Percentiles rank a stretch among this genome's conserved stretches.
These are phyloP conservation scores for Tursiops truncatus DNA, from an alignment of 2,113 vertebrate species.

Conservation along the genomic window DNA sequence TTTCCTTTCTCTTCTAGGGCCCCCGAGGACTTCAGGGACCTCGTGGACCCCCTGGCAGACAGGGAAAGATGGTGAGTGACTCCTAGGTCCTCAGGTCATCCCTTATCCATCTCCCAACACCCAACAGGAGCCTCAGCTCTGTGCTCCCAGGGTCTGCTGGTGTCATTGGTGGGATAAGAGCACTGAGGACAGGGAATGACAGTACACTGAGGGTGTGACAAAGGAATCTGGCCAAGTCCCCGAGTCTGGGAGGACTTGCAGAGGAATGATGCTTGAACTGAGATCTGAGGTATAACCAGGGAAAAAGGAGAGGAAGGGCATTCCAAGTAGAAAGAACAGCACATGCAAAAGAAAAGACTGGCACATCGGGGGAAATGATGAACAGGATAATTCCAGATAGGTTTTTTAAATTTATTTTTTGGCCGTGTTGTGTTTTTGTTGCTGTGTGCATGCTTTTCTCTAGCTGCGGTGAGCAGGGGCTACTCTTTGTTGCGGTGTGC, in stretches of 20 bases:
- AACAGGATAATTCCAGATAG: not conserved
- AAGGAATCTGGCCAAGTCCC: not conserved
- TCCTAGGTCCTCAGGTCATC: not conserved
- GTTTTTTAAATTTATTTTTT: no score
- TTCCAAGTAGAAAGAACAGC: not conserved
- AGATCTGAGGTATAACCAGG: not conserved
- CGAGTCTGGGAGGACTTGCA: not conserved
- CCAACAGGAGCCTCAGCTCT: not conserved
- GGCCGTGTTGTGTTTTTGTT: no score
- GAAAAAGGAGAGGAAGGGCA: not conserved
- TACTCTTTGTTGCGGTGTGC: no score
- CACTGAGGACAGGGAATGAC: not conserved
- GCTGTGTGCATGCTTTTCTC: no score
- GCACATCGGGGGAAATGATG: fast-evolving
- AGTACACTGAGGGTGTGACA: fast-evolving
- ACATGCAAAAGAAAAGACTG: not conserved
- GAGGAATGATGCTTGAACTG: not conserved
- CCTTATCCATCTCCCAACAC: not conserved
- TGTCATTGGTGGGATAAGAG: not conserved
- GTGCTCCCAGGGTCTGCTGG: not conserved
- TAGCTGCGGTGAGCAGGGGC: no score
- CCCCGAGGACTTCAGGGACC: slow-evolving; percentile 87
- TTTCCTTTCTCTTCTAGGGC: slow-evolving; percentile 83
- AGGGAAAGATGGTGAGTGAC: slow-evolving; percentile 90
- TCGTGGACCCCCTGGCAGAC: slow-evolving; percentile 85